Percentiles rank a stretch among this genome's conserved stretches.
Evolutionary conservation across 2,888 invertebrate species (phyloP).

Genomic region (Caenorhabditis sp.): DNA sequence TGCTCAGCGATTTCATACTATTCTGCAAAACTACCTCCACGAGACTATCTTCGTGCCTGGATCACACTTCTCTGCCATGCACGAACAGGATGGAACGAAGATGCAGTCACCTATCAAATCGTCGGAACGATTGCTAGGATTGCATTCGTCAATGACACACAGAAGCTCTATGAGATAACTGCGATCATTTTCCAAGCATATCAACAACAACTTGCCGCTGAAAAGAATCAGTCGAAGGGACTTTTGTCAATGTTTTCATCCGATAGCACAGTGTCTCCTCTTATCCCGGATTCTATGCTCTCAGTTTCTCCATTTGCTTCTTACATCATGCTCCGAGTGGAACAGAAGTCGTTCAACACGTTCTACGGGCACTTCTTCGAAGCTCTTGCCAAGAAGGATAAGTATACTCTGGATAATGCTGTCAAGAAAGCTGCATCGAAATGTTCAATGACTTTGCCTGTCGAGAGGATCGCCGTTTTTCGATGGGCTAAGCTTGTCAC

Average conservation of each 20-base stretch:
- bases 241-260: slow-evolving; percentile 76
- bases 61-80: slow-evolving; percentile 64
- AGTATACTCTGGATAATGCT: slow-evolving; percentile 72
- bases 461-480: slow-evolving; percentile 74
- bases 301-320: slow-evolving; percentile 74
- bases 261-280: slow-evolving; percentile 74
- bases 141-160: slow-evolving; percentile 74
- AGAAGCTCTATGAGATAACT: slow-evolving; percentile 69
- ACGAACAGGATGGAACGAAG: slow-evolving; percentile 69
- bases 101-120: slow-evolving; percentile 67
- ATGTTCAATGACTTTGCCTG: slow-evolving; percentile 70
- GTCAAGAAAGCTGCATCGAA: slow-evolving; percentile 79
- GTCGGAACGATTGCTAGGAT: slow-evolving; percentile 71
- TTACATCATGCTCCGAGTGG: slow-evolving; percentile 76
- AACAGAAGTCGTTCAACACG: slow-evolving; percentile 69
- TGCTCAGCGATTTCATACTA: slow-evolving; percentile 75
- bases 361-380: slow-evolving; percentile 75
- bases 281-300: slow-evolving; percentile 72
- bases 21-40: slow-evolving; percentile 54
- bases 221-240: slow-evolving; percentile 72
- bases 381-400: slow-evolving; percentile 74
- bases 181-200: slow-evolving; percentile 73
- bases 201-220: slow-evolving; percentile 63
- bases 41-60: slow-evolving; percentile 69
- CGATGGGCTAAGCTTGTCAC: slow-evolving; percentile 76